A percentile compares a stretch with the other conserved stretches of the same genome.
phyloP scores from a whole-genome alignment of 2,113 vertebrate species.

The Poeciliopsis retropinna region DNA sequence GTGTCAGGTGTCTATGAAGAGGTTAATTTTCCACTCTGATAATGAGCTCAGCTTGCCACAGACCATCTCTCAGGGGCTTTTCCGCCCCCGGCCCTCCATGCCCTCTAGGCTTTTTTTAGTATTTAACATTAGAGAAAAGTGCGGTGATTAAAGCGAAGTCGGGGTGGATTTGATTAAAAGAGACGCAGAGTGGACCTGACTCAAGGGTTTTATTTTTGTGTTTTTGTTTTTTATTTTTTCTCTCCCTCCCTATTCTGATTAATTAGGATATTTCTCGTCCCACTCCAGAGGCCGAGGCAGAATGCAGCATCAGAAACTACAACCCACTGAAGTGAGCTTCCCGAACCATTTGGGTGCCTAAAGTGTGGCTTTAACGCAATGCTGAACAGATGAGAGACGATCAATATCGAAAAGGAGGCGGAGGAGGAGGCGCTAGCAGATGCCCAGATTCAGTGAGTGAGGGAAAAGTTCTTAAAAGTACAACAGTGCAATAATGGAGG shows the following conservation, averaged over 20 bases:
- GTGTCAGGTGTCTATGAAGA: slow-evolving; percentile 47
- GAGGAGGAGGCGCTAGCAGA: slow-evolving; percentile 1
- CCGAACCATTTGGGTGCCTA: slow-evolving; percentile 49
- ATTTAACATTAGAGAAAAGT: slow-evolving; percentile 62
- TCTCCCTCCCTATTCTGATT: slow-evolving; percentile 33
- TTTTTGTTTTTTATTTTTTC: not conserved
- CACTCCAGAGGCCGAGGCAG: slow-evolving; percentile 40
- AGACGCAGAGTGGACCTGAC: slow-evolving; percentile 53
- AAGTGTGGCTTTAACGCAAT: slow-evolving; percentile 50
- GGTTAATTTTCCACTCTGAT: slow-evolving; percentile 63
- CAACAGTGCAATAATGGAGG: not conserved
- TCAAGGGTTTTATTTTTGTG: slow-evolving; percentile 48
- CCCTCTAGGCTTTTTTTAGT: slow-evolving; percentile 60
- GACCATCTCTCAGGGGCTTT: slow-evolving; percentile 43
- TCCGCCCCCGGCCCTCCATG: slow-evolving; percentile 16
- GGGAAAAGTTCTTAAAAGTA: slow-evolving; percentile 31
- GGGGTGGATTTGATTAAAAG: slow-evolving; percentile 67
- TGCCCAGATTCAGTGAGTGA: slow-evolving; percentile 15
- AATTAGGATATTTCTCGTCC: slow-evolving; percentile 64
- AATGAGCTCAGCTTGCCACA: slow-evolving; percentile 51
- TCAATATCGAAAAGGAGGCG: slow-evolving; percentile 38
- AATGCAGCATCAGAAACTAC: slow-evolving; percentile 61
- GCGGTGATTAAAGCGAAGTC: slow-evolving; percentile 63
- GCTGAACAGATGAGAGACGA: slow-evolving; percentile 50
- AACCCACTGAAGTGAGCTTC: slow-evolving; percentile 48